A percentile compares a stretch with the other conserved stretches of the same genome.
These are phyloP conservation scores for Stylophora pistillata DNA, from an alignment of 64 coral and sea anemone species.

Conservation along the genomic window DNA sequence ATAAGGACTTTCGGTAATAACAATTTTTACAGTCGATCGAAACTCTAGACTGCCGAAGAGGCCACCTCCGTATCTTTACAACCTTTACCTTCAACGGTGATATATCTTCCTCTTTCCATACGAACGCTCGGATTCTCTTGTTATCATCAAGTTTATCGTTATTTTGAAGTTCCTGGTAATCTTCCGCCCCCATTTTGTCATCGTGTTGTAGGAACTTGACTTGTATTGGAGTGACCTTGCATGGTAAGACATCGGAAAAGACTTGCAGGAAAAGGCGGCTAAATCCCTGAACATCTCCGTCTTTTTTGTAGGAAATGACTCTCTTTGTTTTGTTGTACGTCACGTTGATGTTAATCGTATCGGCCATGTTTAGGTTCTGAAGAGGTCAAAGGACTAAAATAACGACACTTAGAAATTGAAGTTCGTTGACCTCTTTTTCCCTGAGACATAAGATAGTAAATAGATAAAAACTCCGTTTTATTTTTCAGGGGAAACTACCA, in stretches of 20 bases:
- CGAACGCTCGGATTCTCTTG: not conserved
- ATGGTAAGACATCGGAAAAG: slow-evolving; percentile 7
- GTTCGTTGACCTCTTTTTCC: no score
- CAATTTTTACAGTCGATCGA: no score
- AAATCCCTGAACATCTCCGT: not conserved
- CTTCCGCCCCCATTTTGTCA: not conserved
- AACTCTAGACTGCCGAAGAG: no score
- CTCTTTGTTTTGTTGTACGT: slow-evolving; percentile 5
- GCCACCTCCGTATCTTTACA: no score
- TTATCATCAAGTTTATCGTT: not conserved
- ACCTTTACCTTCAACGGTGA: no score
- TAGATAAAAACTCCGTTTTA: no score
- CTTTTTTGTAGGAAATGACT: not conserved
- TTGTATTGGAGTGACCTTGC: not conserved
- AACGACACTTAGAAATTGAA: no score
- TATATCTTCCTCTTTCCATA: not conserved
- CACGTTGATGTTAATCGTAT: not conserved
- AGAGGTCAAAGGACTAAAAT: not conserved
- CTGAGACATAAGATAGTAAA: no score
- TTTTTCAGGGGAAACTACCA: no score
- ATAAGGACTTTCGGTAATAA: no score
- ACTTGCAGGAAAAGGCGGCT: not conserved
- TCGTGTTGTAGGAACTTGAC: slow-evolving; percentile 1
- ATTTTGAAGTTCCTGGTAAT: slow-evolving; percentile 9
- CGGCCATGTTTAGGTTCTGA: not conserved